Conservation (phyloP, 2,888 invertebrate genomes). For the Nomada flava region DNA sequence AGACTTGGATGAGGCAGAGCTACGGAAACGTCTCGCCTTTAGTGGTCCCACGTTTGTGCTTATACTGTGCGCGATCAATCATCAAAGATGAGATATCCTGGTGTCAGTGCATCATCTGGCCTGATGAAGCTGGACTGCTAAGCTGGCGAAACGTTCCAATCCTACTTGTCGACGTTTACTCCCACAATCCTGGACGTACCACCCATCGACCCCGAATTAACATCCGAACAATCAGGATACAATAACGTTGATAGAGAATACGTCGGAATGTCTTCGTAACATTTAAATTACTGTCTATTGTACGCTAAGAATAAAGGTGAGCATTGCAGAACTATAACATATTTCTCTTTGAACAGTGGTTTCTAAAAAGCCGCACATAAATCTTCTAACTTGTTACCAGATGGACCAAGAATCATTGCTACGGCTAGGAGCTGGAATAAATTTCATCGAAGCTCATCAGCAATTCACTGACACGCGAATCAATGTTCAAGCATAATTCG, state of each 20-base stretch:
- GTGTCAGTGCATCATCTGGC: constrained; percentile 17
- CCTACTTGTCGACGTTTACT: constrained; percentile 12
- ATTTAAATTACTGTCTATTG: not conserved
- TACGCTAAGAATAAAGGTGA: no score
- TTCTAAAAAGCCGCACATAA: no score
- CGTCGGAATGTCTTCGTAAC: not conserved
- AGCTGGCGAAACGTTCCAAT: constrained; percentile 30
- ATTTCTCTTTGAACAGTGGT: no score
- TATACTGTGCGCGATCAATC: constrained; percentile 18
- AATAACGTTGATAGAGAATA: constrained; percentile 1
- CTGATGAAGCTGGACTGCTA: constrained; percentile 32
- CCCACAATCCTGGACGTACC: not conserved
- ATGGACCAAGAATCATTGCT: no score
- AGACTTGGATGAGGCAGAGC: constrained; percentile 2
- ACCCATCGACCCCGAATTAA: constrained; percentile 25
- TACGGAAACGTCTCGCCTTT: constrained; percentile 37
- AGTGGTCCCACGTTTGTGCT: constrained; percentile 3
- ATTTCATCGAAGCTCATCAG: no score
- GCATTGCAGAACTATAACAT: no score
- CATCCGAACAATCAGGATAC: constrained; percentile 10
- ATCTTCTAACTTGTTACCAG: no score
- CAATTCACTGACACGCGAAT: no score
- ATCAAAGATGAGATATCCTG: constrained; percentile 31
- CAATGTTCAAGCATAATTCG: no score
- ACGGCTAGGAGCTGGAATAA: no score